Percentiles rank a stretch among this genome's conserved stretches.
Conservation (phyloP, 1,140 invertebrate species). For the Bathynomus jamesi region DNA sequence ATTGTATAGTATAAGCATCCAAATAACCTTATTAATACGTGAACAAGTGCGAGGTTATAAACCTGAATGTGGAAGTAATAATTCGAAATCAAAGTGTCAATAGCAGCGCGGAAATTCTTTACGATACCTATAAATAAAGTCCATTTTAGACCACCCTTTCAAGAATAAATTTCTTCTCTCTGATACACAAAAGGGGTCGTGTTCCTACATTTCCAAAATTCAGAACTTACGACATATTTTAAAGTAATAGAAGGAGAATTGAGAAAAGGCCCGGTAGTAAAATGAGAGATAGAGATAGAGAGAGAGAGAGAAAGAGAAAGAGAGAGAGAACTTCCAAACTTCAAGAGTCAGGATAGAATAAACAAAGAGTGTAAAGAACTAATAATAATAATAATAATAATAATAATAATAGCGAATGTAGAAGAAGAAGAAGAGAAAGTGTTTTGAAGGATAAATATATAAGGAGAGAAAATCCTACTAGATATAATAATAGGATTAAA, state of each 20-base stretch:
- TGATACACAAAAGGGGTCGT: neutral
- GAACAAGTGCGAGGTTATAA: neutral
- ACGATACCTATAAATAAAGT: neutral
- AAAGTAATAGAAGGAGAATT: too few relatives aligned
- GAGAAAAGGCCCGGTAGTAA: too few relatives aligned
- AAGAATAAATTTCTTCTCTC: neutral
- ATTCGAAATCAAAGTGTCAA: neutral
- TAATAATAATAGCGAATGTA: too few relatives aligned
- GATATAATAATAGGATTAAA: too few relatives aligned
- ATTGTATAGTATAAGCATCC: neutral
- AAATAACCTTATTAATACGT: conserved; percentile 1
- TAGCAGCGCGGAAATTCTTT: neutral
- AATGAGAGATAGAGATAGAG: neutral
- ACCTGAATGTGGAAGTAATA: neutral
- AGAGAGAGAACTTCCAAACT: neutral
- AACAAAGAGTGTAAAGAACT: too few relatives aligned
- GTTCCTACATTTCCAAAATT: neutral
- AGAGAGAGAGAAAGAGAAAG: neutral
- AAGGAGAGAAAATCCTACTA: too few relatives aligned
- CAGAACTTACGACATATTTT: neutral
- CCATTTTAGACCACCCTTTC: neutral
- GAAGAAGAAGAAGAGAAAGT: neutral
- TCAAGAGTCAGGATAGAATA: too few relatives aligned
- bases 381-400: too few relatives aligned
- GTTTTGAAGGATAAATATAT: neutral